These are phyloP conservation scores for Orthosia incerta DNA, from an alignment of 2,888 invertebrate species.

Conservation along the genomic window DNA sequence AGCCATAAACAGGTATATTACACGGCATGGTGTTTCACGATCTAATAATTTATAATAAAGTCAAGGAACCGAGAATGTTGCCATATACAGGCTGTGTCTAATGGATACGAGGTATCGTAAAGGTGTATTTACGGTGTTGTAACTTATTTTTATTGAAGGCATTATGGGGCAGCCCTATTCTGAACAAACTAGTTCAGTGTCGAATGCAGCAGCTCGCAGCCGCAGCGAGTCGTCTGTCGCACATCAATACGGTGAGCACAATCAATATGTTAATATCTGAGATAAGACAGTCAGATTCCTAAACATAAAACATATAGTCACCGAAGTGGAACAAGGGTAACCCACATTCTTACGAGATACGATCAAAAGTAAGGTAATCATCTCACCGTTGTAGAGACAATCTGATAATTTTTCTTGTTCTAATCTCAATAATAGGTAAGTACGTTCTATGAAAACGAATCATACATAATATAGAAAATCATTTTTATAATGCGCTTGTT, in stretches of 20 bases:
- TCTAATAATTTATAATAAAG: constrained; percentile 78
- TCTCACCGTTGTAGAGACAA: constrained; percentile 73
- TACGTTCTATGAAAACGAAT: constrained; percentile 46
- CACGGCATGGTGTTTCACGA: constrained; percentile 72
- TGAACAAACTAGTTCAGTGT: constrained; percentile 76
- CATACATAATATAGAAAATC: constrained; percentile 41
- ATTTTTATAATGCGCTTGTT: constrained; percentile 44
- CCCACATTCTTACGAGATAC: constrained; percentile 84
- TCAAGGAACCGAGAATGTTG: constrained; percentile 70
- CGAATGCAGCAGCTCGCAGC: constrained; percentile 66
- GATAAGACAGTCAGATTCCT: constrained; percentile 87
- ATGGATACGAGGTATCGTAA: constrained; percentile 77
- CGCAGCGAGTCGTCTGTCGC: constrained; percentile 78
- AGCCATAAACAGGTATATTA: constrained; percentile 66
- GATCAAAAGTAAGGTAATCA: constrained; percentile 82
- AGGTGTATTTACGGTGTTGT: constrained; percentile 79
- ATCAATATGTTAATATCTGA: constrained; percentile 89
- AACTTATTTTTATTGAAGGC: constrained; percentile 78
- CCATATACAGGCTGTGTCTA: constrained; percentile 71
- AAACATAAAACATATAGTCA: constrained; percentile 81
- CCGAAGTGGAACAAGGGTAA: constrained; percentile 83
- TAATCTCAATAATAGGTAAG: constrained; percentile 66
- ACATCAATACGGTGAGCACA: constrained; percentile 86
- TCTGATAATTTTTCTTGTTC: constrained; percentile 78
- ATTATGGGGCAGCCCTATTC: constrained; percentile 76